Evolutionary conservation across 1,140 invertebrate genomes (phyloP), one percentile per base, ranked within the genome.

Genomic region (Halesus radiatus): DNA sequence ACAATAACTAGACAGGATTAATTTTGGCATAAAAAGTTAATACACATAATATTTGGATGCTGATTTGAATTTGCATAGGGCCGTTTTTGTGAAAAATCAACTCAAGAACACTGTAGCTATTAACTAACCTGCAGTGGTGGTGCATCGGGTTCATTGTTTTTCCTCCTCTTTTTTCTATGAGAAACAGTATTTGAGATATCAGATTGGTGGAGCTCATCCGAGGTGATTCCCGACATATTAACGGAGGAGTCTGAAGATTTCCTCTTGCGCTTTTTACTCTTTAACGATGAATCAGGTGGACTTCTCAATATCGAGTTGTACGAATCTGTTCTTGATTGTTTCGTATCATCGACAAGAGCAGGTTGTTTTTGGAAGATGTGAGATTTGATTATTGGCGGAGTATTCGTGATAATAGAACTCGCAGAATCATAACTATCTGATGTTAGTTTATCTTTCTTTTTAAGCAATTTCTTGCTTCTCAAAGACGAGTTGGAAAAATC

Each of bases 261-360:
- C 22, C 66, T 45, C 22, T 70, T 70, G n/a, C 66, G 66, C 45
- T 70, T 70, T 20, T 70, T 70, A 70, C n/a, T 70, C 45, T 70
- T 70, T 4, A 50, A 22, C 20, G 66, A 50, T 18, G 22, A 20
- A 70, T 70, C 37, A 20, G 2, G 1, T 3, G 37, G 37, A 45
- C 37, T 13, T 8, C 37, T 10, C 37, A 45, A 45, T 45, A 45
- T 45, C 10, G 3, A 45, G 10, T 13, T 7, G 7, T 32, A 32
- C 32, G n/a, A n/a, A 29, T 45, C 37, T 13, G 37, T 45, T 45
- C 10, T 45, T 45, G 37, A 45, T 45, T 45, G 10, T 45, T 45
- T 45, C 10, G 13, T 45, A 45, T 45, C 37, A 13, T 45, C 37
- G 37, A 45, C 37, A 13, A 45, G 5, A 1, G 37, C 32, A 32